A percentile compares a stretch with the other conserved stretches of the same genome.
Evolutionary conservation across 1,140 invertebrate species (phyloP).

Genomic region (Drosophila baimaii): DNA sequence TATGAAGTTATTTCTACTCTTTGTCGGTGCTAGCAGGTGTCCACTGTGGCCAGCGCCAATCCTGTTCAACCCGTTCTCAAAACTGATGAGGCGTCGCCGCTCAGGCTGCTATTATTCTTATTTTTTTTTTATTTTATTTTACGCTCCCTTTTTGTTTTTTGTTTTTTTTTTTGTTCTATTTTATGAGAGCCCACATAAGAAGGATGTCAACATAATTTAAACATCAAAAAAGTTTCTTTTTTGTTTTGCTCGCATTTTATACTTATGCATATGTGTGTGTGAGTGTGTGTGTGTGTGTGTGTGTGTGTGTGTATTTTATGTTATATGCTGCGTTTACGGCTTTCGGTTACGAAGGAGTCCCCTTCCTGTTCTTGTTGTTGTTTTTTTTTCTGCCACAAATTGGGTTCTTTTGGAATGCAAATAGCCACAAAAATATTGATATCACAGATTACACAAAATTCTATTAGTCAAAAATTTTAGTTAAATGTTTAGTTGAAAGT

Average conservation of each 20-base stretch:
- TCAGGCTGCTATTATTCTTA: constrained; percentile 34
- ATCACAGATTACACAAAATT: background rate
- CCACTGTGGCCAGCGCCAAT: constrained; percentile 14
- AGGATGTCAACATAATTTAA: constrained; percentile 76
- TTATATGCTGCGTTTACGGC: constrained; percentile 49
- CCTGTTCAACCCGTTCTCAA: constrained; percentile 24
- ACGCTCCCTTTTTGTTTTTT: constrained; percentile 5
- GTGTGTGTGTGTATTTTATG: constrained; percentile 26
- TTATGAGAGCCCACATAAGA: constrained; percentile 51
- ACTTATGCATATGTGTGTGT: background rate
- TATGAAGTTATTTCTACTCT: background rate
- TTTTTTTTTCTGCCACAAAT: constrained; percentile 19
- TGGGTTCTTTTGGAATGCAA: background rate
- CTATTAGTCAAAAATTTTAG: background rate
- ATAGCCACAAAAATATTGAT: background rate
- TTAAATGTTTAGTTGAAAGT: background rate
- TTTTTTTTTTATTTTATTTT: constrained; percentile 9
- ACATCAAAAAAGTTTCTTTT: constrained; percentile 66
- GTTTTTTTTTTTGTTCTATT: constrained; percentile 16
- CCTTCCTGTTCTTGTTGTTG: background rate
- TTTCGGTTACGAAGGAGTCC: constrained; percentile 24
- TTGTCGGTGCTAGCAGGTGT: background rate
- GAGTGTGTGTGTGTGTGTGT: background rate
- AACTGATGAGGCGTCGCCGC: constrained; percentile 20
- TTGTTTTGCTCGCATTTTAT: constrained; percentile 37